Percentiles rank a stretch among this genome's conserved stretches.
Evolutionary conservation across 2,797 vertebrate species (phyloP).

Genomic region (Gobio occitaniae): DNA sequence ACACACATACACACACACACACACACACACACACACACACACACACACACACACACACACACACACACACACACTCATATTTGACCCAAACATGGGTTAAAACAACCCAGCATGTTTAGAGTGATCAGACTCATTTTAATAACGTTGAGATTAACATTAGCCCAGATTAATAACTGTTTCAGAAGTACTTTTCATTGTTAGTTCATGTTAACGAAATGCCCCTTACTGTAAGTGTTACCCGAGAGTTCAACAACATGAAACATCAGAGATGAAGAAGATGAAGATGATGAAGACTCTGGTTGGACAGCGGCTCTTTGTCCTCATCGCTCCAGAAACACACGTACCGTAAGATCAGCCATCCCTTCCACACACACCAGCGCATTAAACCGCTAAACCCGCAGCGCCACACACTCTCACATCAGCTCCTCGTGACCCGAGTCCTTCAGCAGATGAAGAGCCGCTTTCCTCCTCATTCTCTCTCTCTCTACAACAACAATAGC

Average conservation of each 20-base stretch:
- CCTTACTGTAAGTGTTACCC: background rate
- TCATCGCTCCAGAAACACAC: slow-evolving; percentile 43
- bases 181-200: background rate
- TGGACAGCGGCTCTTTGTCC: slow-evolving; percentile 14
- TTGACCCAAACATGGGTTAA: too few relatives aligned
- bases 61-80: too few relatives aligned
- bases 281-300: too few relatives aligned
- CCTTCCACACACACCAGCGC: slow-evolving; percentile 66
- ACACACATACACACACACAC: too few relatives aligned
- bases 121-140: too few relatives aligned
- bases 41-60: too few relatives aligned
- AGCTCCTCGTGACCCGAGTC: slow-evolving; percentile 66
- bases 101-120: too few relatives aligned
- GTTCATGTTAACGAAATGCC: background rate
- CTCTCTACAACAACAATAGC: slow-evolving; percentile 74
- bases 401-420: slow-evolving; percentile 36
- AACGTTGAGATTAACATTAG: background rate
- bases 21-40: too few relatives aligned
- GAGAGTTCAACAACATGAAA: background rate
- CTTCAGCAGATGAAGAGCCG: slow-evolving; percentile 7
- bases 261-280: background rate
- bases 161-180: background rate
- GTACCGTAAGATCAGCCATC: slow-evolving; percentile 68
- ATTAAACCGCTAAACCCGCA: slow-evolving; percentile 28
- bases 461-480: slow-evolving; percentile 41